Evolutionary conservation across 2,888 invertebrate species (phyloP).

Genomic region (Drosophila robusta): DNA sequence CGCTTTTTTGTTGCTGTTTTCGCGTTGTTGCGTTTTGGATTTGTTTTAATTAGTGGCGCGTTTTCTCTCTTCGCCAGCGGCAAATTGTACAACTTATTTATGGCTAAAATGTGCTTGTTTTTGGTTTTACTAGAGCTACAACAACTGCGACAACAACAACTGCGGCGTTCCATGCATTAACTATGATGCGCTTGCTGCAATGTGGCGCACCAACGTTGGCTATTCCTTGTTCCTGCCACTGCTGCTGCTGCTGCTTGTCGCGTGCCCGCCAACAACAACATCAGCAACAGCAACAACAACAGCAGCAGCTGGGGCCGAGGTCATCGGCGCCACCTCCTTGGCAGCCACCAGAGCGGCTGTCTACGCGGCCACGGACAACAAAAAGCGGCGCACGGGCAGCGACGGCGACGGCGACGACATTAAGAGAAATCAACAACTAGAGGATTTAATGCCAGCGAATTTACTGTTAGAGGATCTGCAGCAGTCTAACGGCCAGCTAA

Average conservation of each 20-base stretch:
- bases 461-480: conserved; percentile 82
- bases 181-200: conserved; percentile 74
- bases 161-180: conserved; percentile 48
- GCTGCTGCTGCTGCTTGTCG: conserved; percentile 37
- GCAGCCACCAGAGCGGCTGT: conserved; percentile 63
- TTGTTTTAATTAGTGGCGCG: conserved; percentile 67
- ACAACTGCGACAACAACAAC: conserved; percentile 8
- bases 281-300: conserved; percentile 56
- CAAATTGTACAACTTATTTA: conserved; percentile 36
- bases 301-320: conserved; percentile 38
- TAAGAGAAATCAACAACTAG: conserved; percentile 48
- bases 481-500: conserved; percentile 76
- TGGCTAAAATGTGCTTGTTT: conserved; percentile 30
- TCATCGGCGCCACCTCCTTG: conserved; percentile 69
- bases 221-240: conserved; percentile 43
- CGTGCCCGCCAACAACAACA: conserved; percentile 22
- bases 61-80: conserved; percentile 34
- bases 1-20: conserved; percentile 27
- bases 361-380: conserved; percentile 39
- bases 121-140: conserved; percentile 14
- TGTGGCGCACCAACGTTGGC: conserved; percentile 65
- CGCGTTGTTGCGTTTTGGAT: conserved; percentile 62
- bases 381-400: conserved; percentile 7
- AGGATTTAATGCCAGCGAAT: conserved; percentile 73
- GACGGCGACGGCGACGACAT: conserved; percentile 21